Evolutionary conservation across 2,113 vertebrate species (phyloP).

Genomic region (Hiodon tergisus): DNA sequence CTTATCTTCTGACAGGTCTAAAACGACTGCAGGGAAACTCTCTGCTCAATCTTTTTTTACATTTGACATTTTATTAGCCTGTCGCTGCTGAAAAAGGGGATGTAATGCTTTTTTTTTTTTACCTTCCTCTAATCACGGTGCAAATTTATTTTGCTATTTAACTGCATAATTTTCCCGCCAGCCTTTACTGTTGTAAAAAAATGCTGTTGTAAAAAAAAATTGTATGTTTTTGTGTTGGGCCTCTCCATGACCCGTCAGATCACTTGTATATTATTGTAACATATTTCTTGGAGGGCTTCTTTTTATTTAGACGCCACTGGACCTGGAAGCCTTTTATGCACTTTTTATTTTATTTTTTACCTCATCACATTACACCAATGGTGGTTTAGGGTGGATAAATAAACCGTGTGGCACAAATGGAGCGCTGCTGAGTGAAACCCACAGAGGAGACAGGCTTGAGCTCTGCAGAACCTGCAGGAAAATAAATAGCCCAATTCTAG

Average conservation of each 20-base stretch:
- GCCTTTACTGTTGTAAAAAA: too few species aligned
- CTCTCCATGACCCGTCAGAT: constrained; percentile 46
- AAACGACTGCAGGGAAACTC: too few species aligned
- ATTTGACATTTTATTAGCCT: too few species aligned
- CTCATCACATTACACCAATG: constrained; percentile 69
- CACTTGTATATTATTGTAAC: constrained; percentile 66
- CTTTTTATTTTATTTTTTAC: constrained; percentile 23
- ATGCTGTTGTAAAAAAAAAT: too few species aligned
- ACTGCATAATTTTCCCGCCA: too few species aligned
- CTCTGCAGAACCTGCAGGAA: constrained; percentile 52
- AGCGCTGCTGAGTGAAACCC: constrained; percentile 64
- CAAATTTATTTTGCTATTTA: too few species aligned
- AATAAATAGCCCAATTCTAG: constrained; percentile 58
- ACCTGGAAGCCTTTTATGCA: constrained; percentile 44
- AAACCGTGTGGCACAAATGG: constrained; percentile 67
- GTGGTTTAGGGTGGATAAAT: constrained; percentile 70
- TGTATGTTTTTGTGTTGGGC: constrained; percentile 59
- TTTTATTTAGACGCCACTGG: constrained; percentile 62
- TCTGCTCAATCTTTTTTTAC: too few species aligned
- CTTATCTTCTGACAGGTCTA: too few species aligned
- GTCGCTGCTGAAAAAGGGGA: too few species aligned
- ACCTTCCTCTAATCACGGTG: too few species aligned
- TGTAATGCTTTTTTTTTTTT: too few species aligned
- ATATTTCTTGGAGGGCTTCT: constrained; percentile 47
- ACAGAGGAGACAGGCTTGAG: constrained; percentile 47